Conservation (phyloP, 2,113 vertebrate species). For the Pseudonaja textilis region DNA sequence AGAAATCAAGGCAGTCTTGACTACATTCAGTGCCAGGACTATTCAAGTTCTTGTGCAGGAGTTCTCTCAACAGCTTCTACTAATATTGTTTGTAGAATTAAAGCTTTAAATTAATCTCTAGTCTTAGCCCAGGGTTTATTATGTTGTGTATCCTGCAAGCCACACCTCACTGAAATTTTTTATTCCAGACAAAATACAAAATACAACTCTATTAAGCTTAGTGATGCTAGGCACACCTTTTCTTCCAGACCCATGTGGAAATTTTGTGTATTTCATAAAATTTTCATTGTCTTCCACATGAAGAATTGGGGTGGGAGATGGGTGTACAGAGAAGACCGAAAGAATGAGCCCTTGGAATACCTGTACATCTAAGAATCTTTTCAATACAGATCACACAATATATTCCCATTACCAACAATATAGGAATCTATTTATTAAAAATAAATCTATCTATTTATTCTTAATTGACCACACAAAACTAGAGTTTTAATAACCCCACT, state of each 20-base stretch:
- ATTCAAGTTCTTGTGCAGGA: neutral
- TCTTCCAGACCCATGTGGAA: neutral
- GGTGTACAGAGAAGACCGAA: neutral
- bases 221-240: neutral
- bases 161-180: neutral
- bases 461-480: neutral
- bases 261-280: neutral
- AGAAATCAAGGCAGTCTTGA: neutral
- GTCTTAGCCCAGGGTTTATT: too few species aligned
- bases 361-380: constrained; percentile 37
- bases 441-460: neutral
- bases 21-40: neutral
- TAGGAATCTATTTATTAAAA: too few species aligned
- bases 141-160: neutral
- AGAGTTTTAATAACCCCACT: neutral
- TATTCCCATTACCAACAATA: neutral
- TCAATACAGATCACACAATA: constrained; percentile 31
- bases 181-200: too few species aligned
- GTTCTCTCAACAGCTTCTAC: neutral
- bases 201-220: neutral
- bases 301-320: neutral
- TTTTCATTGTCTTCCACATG: neutral
- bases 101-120: neutral
- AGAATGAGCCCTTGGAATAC: neutral
- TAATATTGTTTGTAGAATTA: neutral